Percentiles rank a stretch among this genome's conserved stretches.
These are phyloP conservation scores for Danio rerio DNA, from an alignment of 2,113 vertebrate species.

Conservation along the genomic window DNA sequence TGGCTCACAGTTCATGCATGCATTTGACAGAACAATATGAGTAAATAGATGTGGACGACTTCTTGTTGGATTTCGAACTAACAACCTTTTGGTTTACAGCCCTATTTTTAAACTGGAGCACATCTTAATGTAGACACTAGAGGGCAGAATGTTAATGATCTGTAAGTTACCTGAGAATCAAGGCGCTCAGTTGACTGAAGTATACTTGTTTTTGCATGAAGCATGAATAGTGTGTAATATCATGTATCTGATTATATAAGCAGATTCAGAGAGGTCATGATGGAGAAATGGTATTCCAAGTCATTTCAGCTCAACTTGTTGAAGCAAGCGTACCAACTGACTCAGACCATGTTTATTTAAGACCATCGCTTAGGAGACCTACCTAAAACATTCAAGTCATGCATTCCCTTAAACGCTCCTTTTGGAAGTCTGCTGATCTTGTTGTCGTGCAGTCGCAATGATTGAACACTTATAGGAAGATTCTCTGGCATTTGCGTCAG, in stretches of 20 bases:
- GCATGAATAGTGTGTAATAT: not conserved
- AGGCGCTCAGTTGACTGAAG: not conserved
- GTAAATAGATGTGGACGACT: not conserved
- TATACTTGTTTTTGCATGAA: not conserved
- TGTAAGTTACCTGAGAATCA: not conserved
- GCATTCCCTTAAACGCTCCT: conserved; percentile 89
- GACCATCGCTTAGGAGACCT: no score
- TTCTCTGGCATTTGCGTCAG: conserved; percentile 90
- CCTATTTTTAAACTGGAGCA: not conserved
- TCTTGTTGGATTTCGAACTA: not conserved
- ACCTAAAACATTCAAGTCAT: conserved; percentile 93
- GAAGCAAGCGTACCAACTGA: not conserved
- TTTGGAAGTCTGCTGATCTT: conserved; percentile 89
- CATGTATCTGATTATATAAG: not conserved
- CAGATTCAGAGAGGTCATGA: not conserved
- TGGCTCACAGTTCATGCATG: not conserved
- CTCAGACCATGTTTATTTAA: not conserved
- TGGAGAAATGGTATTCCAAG: not conserved
- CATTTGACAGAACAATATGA: not conserved
- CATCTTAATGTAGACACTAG: not conserved
- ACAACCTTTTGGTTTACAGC: not conserved
- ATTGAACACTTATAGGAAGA: conserved; percentile 87
- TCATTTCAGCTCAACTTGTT: not conserved
- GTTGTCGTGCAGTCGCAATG: conserved; percentile 94
- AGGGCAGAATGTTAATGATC: not conserved